A percentile compares a stretch with the other conserved stretches of the same genome.
phyloP scores from a whole-genome alignment of 2,113 vertebrate species.

The Beaufortia kweichowensis region DNA sequence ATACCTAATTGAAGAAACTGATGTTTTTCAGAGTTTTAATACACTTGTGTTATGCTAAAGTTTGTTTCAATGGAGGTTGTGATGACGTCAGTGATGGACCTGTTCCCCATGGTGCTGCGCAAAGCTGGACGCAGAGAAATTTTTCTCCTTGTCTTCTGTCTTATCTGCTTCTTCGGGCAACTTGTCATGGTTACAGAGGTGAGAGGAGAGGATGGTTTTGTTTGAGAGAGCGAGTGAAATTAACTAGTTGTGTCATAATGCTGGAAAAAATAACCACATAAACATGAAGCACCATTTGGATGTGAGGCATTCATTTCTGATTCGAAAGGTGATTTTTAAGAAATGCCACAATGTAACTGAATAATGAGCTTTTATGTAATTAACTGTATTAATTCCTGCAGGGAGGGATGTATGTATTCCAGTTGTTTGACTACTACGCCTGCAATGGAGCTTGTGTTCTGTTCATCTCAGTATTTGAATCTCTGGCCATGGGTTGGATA shows the following conservation, averaged over 20 bases:
- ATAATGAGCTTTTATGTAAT: no score
- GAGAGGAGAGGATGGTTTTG: background rate
- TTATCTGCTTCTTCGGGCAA: conserved; percentile 68
- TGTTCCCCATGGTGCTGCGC: conserved; percentile 69
- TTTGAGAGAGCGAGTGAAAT: background rate
- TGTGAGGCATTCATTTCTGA: no score
- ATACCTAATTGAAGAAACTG: no score
- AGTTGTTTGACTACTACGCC: conserved; percentile 76
- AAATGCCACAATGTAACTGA: no score
- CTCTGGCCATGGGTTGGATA: conserved; percentile 69
- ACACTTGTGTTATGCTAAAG: conserved; percentile 47
- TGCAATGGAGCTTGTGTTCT: conserved; percentile 74
- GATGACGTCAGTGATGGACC: conserved; percentile 67
- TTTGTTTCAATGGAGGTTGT: conserved; percentile 73
- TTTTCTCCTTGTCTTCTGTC: conserved; percentile 69
- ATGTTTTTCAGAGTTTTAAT: background rate
- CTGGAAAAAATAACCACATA: no score
- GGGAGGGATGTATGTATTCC: conserved; percentile 76
- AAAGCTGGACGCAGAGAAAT: conserved; percentile 60
- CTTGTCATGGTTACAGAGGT: conserved; percentile 75
- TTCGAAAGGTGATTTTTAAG: no score
- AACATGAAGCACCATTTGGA: no score
- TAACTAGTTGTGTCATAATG: background rate
- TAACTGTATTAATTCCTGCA: conserved; percentile 46
- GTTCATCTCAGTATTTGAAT: conserved; percentile 70